Evolutionary conservation across 2,888 invertebrate genomes (phyloP).

Genomic region (Terebella lapidaria): DNA sequence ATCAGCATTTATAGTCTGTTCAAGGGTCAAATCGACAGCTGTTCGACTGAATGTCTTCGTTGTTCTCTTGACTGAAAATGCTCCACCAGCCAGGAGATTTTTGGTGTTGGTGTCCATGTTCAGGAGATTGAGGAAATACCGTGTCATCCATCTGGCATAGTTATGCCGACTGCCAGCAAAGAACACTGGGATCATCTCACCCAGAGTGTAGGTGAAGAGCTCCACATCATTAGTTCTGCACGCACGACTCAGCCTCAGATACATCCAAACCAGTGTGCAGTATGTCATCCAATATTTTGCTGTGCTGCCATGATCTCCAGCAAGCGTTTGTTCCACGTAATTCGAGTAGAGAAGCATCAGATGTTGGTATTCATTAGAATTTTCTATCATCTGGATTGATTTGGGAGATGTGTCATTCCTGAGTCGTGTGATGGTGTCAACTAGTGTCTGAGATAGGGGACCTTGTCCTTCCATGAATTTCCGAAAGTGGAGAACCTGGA

Average conservation of each 20-base stretch:
- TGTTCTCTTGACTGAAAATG: constrained; percentile 18
- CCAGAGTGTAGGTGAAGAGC: background rate
- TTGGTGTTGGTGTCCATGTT: constrained; percentile 16
- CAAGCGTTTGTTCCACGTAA: background rate
- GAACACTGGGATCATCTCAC: constrained; percentile 1
- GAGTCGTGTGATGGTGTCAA: background rate
- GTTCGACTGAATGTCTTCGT: constrained; percentile 10
- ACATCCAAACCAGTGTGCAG: background rate
- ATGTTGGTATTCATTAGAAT: background rate
- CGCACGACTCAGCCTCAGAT: background rate
- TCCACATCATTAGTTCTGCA: background rate
- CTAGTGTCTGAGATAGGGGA: background rate
- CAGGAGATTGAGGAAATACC: constrained; percentile 20
- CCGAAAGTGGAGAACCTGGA: constrained; percentile 1
- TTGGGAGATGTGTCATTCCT: background rate
- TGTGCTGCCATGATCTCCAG: background rate
- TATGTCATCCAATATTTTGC: background rate
- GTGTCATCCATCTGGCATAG: constrained; percentile 25
- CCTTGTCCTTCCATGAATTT: background rate
- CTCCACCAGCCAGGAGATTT: constrained; percentile 12
- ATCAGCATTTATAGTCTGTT: constrained; percentile 19
- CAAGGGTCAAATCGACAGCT: constrained; percentile 19
- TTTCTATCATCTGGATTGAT: background rate
- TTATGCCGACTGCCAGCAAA: constrained; percentile 17
- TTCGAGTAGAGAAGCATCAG: background rate